These are phyloP conservation scores for Edolisoma coerulescens DNA, from an alignment of 2,113 vertebrate genomes.

Conservation along the genomic window DNA sequence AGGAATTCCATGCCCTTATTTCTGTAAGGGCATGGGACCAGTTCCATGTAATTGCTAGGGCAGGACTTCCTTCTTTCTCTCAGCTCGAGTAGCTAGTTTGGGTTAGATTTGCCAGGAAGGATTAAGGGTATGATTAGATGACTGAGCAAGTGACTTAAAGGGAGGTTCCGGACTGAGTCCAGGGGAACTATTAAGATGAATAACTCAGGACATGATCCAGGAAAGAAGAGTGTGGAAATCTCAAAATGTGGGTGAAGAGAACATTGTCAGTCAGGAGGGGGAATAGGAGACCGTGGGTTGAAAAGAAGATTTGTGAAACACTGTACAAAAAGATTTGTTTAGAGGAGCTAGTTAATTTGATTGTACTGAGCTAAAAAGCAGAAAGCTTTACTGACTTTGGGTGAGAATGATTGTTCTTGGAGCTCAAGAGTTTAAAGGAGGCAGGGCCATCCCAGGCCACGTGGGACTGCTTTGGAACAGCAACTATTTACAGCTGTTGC, in stretches of 20 bases:
- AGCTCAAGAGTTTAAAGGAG: not conserved
- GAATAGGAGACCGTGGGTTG: not conserved
- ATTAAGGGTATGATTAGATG: conserved; percentile 59
- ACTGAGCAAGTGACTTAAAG: conserved; percentile 54
- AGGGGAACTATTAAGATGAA: not conserved
- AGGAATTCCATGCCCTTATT: not conserved
- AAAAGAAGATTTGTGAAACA: not conserved
- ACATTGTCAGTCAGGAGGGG: not conserved
- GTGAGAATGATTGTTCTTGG: not conserved
- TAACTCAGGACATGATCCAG: not conserved
- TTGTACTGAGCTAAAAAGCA: not conserved
- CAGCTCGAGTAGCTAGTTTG: not conserved
- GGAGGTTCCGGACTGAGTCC: conserved; percentile 47
- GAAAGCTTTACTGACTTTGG: not conserved
- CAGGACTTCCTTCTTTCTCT: conserved; percentile 6
- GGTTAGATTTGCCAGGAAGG: conserved; percentile 19
- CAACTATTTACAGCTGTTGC: conserved; percentile 59
- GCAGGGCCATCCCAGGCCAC: not conserved
- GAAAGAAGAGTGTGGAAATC: not conserved
- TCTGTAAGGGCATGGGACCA: not conserved
- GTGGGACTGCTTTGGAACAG: conserved; percentile 26
- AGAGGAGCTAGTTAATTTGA: not conserved
- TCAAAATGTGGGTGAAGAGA: not conserved
- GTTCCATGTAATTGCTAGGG: not conserved
- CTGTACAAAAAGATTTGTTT: not conserved